Evolutionary conservation across 2,888 invertebrate genomes (phyloP), one percentile per base, ranked within the genome.

Genomic region (Amaurobius ferox): DNA sequence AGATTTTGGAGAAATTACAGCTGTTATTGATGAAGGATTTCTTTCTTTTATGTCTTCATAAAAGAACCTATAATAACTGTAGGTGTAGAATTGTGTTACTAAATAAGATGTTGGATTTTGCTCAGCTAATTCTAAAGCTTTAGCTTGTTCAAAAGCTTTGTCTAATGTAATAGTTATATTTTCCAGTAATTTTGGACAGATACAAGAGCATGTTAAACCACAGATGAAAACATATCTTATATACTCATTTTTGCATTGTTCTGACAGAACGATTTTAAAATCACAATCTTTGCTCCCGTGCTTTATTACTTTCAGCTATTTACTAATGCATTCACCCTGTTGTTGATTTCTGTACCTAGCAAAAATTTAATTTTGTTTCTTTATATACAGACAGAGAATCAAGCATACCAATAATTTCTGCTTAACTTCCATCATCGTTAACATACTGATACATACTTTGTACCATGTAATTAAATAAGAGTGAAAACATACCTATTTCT

Each of bases 111-210:
- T 23, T 5, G 67, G 13, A 19, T 67, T 29, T 16, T 1, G 11
- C 16, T 67, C 67, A 67, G 30, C 68, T 0, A 68, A 35, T 68
- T 68, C 68, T 0, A 68, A n/a, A 0, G 44, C 23, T 9, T 1
- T 70, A 1, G 70, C 40, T 11, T 70, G 70, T 1, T 70, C 44
- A 2, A 70, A 40, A 44, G 70, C 44, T n/a, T 9, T n/a, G 16
- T 70, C 40, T 7, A 40, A 1, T 0, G 70, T 40, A n/a, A 40
- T 70, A 40, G 40, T 1, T 0, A 29, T 2, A n/a, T 40, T 70
- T 70, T 70, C 70, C 0, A 70, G 28, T 0, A 70, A 7, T 0
- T 40, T 6, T 26, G 39, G 26, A 1, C 40, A 0, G 28, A 70
- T 70, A 7, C n/a, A 29, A 0, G 70, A 19, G 19, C 26, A 35